Evolutionary conservation across 2,113 vertebrate species (phyloP).

Genomic region (Dermatemys mawii): DNA sequence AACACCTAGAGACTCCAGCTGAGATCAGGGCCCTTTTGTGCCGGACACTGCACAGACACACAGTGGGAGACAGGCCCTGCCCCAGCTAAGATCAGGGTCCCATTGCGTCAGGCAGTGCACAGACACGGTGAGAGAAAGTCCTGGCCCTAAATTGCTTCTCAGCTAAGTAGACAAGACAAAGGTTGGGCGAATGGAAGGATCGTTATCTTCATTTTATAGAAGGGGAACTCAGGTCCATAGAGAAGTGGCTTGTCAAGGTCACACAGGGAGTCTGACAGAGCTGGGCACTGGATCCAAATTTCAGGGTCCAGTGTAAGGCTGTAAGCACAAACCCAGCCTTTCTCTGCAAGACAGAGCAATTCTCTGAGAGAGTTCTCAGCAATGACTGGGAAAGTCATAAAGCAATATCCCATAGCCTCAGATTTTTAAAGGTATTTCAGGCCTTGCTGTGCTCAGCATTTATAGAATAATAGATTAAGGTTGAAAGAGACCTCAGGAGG

Average conservation of each 20-base stretch:
- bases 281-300: not conserved
- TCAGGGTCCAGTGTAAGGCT: not conserved
- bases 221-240: not conserved
- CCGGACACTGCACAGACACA: not conserved
- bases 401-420: not conserved
- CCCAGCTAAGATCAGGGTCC: too few species aligned
- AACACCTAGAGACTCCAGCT: not conserved
- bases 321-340: not conserved
- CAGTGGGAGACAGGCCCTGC: too few species aligned
- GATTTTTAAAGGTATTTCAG: not conserved
- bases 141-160: not conserved
- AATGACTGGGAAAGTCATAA: not conserved
- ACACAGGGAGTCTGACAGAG: not conserved
- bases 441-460: not conserved
- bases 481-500: too few species aligned
- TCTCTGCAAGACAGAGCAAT: not conserved
- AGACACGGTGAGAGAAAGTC: not conserved
- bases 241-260: not conserved
- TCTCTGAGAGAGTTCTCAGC: not conserved
- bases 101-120: not conserved
- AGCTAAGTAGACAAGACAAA: not conserved
- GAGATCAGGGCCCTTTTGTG: not conserved
- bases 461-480: too few species aligned
- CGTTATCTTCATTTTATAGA: not conserved
- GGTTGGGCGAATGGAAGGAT: not conserved